Percentiles rank a stretch among this genome's conserved stretches.
These are phyloP conservation scores for Lycocerus yunnanus DNA, from an alignment of 2,888 invertebrate species.

Conservation along the genomic window DNA sequence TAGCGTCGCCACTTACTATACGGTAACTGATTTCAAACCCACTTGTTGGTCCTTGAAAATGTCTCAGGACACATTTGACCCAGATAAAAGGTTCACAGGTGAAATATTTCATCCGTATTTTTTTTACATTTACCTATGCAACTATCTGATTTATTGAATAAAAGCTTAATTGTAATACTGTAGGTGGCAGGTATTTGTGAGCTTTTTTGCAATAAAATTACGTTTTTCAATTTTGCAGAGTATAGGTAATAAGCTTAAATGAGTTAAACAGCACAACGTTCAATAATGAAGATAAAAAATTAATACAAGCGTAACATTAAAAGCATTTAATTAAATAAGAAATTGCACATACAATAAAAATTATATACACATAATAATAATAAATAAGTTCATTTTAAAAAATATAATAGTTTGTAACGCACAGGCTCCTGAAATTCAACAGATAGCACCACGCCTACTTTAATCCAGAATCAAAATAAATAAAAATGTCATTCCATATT, in stretches of 20 bases:
- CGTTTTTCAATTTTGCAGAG: neutral
- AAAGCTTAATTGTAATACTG: no score
- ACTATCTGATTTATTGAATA: no score
- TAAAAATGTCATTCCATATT: slow-evolving; percentile 43
- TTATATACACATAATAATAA: slow-evolving; percentile 10
- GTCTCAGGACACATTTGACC: neutral
- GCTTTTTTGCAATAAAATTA: neutral
- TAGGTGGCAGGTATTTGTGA: no score
- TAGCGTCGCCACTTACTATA: neutral
- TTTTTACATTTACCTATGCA: neutral
- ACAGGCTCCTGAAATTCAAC: slow-evolving; percentile 15
- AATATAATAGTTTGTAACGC: neutral
- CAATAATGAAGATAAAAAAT: neutral
- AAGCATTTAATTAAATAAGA: slow-evolving; percentile 17
- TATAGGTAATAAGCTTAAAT: neutral
- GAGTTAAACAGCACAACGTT: neutral
- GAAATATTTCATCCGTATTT: neutral
- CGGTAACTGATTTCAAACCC: neutral
- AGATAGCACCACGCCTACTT: slow-evolving; percentile 36
- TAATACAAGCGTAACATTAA: slow-evolving; percentile 12
- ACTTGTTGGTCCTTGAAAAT: neutral
- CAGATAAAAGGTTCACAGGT: neutral
- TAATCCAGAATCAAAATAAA: slow-evolving; percentile 37
- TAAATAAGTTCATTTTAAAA: neutral
- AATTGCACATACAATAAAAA: slow-evolving; percentile 20